Conservation (phyloP, 1,140 invertebrate species). For the Heliothis virescens region DNA sequence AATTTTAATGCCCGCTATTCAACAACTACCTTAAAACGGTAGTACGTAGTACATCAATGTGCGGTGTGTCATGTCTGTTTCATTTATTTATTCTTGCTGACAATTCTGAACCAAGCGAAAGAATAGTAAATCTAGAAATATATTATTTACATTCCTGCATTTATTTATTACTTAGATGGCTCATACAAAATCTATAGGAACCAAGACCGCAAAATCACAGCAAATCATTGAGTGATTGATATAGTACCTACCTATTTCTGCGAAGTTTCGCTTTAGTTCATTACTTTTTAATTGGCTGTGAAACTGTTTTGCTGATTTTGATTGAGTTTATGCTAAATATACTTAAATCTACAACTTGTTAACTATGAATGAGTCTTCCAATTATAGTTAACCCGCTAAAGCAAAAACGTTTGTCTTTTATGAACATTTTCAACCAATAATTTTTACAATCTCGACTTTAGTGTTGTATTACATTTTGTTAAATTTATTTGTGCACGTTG, state of each 20-base stretch:
- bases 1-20: conserved; percentile 48
- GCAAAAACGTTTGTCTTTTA: background rate
- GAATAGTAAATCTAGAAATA: background rate
- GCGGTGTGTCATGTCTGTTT: conserved; percentile 29
- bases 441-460: background rate
- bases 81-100: conserved; percentile 20
- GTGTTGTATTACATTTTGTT: background rate
- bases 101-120: background rate
- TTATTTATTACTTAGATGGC: too few species aligned
- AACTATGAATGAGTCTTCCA: background rate
- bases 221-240: background rate
- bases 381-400: background rate
- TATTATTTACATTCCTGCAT: too few species aligned
- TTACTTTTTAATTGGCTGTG: background rate
- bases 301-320: background rate
- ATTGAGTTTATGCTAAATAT: background rate
- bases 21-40: conserved; percentile 31
- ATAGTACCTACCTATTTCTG: background rate
- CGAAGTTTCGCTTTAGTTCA: conserved; percentile 12
- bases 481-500: conserved; percentile 40
- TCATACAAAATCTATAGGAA: too few species aligned
- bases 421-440: background rate
- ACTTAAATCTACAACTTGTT: background rate
- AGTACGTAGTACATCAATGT: conserved; percentile 3
- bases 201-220: background rate